Conservation (phyloP, 2,888 invertebrate genomes). For the Ctena decussata region DNA sequence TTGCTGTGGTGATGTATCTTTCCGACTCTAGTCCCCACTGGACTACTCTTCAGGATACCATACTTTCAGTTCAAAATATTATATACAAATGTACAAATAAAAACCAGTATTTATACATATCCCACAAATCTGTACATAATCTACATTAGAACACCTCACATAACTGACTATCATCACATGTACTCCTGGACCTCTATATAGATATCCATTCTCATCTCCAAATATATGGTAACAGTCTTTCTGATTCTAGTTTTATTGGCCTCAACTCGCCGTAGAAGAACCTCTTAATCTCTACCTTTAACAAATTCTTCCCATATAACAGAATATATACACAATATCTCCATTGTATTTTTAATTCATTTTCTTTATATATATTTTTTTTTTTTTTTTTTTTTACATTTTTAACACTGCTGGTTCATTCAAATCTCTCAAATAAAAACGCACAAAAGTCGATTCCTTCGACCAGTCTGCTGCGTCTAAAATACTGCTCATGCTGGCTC, state of each 20-base stretch:
- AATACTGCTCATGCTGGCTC: conserved; percentile 20
- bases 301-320: background rate
- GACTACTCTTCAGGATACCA: background rate
- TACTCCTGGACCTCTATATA: background rate
- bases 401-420: background rate
- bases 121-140: no score
- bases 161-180: no score
- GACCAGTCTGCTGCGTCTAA: conserved; percentile 33
- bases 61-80: no score
- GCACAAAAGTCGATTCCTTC: conserved; percentile 16
- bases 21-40: background rate
- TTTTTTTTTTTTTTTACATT: no score
- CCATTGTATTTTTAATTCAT: background rate
- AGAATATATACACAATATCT: background rate
- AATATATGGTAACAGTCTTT: no score
- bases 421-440: background rate
- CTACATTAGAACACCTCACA: no score
- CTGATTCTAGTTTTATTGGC: background rate
- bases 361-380: no score
- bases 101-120: no score
- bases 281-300: background rate
- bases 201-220: background rate
- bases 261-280: background rate
- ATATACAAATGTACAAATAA: no score
- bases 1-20: background rate